These are phyloP conservation scores for Zygothrica quintamaculata DNA, from an alignment of 2,888 invertebrate genomes.

Conservation along the genomic window DNA sequence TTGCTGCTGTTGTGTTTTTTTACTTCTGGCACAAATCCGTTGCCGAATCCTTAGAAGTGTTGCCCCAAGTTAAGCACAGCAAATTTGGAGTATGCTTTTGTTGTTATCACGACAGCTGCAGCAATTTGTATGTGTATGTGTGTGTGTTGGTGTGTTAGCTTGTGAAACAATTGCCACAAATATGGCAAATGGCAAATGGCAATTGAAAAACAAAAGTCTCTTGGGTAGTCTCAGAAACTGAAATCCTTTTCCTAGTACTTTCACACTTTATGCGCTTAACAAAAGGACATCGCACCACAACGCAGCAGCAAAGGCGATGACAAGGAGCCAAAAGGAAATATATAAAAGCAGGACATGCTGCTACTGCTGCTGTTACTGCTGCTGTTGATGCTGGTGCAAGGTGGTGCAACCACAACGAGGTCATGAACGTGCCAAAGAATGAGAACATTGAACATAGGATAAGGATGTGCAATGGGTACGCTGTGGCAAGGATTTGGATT, in stretches of 20 bases:
- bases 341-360: not conserved
- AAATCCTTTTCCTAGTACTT: constrained; percentile 67
- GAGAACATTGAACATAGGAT: constrained; percentile 9
- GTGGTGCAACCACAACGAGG: constrained; percentile 42
- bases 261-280: constrained; percentile 69
- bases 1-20: constrained; percentile 9
- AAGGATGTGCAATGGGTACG: not conserved
- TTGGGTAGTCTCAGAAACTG: constrained; percentile 25
- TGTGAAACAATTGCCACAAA: constrained; percentile 69
- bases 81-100: constrained; percentile 44
- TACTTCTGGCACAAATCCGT: not conserved
- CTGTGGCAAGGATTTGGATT: not conserved
- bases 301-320: constrained; percentile 35
- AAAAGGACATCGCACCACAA: constrained; percentile 43
- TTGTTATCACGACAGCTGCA: constrained; percentile 34
- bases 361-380: too few relatives aligned
- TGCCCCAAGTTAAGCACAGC: constrained; percentile 50
- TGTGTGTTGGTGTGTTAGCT: not conserved
- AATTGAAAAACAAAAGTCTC: constrained; percentile 76
- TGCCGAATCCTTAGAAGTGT: constrained; percentile 13
- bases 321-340: constrained; percentile 14
- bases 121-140: constrained; percentile 44
- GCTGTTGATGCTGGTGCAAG: too few relatives aligned
- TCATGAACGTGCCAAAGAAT: constrained; percentile 46
- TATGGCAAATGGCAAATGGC: constrained; percentile 74